Evolutionary conservation across 2,797 vertebrate species (phyloP).

Genomic region (Lates japonicus): DNA sequence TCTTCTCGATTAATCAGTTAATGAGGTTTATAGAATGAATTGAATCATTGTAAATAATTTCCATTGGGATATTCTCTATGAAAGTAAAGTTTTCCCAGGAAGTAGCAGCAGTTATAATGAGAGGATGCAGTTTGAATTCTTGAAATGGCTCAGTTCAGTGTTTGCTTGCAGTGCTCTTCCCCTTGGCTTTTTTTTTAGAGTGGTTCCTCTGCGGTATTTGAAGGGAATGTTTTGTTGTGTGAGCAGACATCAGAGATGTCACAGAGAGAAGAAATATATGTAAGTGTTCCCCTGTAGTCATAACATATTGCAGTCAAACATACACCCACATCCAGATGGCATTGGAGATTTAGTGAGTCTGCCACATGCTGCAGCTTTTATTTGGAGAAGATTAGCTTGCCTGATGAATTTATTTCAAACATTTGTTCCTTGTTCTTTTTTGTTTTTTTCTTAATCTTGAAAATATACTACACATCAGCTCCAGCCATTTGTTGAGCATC

Average conservation of each 20-base stretch:
- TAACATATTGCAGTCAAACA: conserved; percentile 38
- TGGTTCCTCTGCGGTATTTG: conserved; percentile 28
- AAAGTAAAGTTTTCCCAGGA: background rate
- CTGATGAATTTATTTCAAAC: background rate
- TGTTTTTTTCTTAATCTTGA: background rate
- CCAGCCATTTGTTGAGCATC: conserved; percentile 17
- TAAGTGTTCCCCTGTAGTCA: conserved; percentile 24
- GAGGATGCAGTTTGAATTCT: conserved; percentile 31
- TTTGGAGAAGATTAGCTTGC: background rate
- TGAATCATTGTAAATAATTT: background rate
- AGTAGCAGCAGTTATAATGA: background rate
- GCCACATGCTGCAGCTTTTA: conserved; percentile 36
- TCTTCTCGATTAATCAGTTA: background rate
- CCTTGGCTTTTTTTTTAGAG: background rate
- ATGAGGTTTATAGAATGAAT: background rate
- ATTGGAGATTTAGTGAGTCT: conserved; percentile 11
- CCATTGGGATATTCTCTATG: background rate
- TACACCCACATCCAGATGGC: conserved; percentile 37
- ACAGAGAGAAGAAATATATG: conserved; percentile 16
- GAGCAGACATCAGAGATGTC: conserved; percentile 23
- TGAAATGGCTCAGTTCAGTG: conserved; percentile 11
- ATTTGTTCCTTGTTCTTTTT: background rate
- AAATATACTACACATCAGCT: background rate
- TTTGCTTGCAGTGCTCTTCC: conserved; percentile 22
- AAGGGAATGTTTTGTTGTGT: conserved; percentile 36